Percentiles rank a stretch among this genome's conserved stretches.
Evolutionary conservation across 1,140 invertebrate genomes (phyloP).

Genomic region (Aphaenogaster ashmeadi): DNA sequence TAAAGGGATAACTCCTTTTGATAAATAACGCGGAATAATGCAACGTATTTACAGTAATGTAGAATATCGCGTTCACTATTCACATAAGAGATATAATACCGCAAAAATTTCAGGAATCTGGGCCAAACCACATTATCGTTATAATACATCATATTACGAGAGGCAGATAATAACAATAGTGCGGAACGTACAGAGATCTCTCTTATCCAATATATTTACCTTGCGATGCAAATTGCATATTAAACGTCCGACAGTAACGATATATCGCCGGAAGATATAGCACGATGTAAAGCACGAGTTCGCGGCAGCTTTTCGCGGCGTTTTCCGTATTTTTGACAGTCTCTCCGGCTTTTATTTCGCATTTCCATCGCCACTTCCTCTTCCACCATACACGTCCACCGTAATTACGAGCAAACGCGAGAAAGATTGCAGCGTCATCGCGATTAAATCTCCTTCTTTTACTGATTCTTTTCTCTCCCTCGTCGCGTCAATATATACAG

Average conservation of each 20-base stretch:
- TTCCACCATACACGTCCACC: slow-evolving; percentile 24
- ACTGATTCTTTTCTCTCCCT: slow-evolving; percentile 40
- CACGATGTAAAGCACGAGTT: not conserved
- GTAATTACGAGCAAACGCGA: slow-evolving; percentile 50
- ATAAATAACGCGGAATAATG: slow-evolving; percentile 12
- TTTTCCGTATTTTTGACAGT: slow-evolving; percentile 42
- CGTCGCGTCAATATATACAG: slow-evolving; percentile 37
- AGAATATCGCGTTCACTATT: not conserved
- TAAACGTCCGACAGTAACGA: slow-evolving; percentile 30
- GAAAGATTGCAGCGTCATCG: slow-evolving; percentile 56
- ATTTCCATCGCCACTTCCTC: slow-evolving; percentile 13
- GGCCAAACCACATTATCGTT: not conserved
- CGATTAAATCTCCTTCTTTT: slow-evolving; percentile 58
- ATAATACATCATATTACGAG: slow-evolving; percentile 18
- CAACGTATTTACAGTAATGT: not conserved
- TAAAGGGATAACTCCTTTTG: not conserved
- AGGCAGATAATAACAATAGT: slow-evolving; percentile 22
- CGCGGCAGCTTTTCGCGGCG: slow-evolving; percentile 15
- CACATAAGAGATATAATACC: not conserved
- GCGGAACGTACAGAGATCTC: not conserved
- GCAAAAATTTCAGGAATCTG: slow-evolving; percentile 40
- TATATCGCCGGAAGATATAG: slow-evolving; percentile 13
- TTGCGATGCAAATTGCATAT: slow-evolving; percentile 37
- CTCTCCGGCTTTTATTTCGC: slow-evolving; percentile 6
- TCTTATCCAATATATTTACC: slow-evolving; percentile 23